A percentile compares a stretch with the other conserved stretches of the same genome.
These are phyloP conservation scores for Mixornis gularis DNA, from an alignment of 2,113 vertebrate species.

Conservation along the genomic window DNA sequence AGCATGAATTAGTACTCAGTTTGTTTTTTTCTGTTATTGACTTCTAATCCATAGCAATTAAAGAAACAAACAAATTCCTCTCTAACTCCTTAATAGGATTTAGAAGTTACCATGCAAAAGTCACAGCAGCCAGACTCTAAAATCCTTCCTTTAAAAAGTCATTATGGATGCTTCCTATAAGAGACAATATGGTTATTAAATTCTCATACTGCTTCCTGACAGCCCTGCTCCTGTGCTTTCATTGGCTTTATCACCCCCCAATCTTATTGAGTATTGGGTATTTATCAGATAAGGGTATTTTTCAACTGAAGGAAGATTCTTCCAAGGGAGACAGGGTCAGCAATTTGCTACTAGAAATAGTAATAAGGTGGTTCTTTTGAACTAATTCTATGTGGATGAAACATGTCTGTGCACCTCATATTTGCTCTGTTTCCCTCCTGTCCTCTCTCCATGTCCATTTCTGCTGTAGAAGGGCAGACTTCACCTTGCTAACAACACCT, in stretches of 20 bases:
- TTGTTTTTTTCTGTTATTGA: background rate
- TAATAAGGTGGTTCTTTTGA: background rate
- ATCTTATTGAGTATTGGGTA: background rate
- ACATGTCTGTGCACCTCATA: background rate
- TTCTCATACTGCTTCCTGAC: background rate
- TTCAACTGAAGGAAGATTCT: background rate
- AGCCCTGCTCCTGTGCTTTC: background rate
- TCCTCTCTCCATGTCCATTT: background rate
- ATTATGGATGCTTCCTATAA: background rate
- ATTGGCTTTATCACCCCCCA: background rate
- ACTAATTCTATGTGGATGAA: background rate
- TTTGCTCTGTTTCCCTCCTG: background rate
- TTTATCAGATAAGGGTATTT: background rate
- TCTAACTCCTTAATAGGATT: background rate
- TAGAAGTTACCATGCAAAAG: background rate
- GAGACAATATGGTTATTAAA: background rate
- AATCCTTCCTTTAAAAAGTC: background rate
- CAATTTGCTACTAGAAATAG: background rate
- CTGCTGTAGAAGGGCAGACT: background rate
- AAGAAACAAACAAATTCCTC: background rate
- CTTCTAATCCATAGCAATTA: constrained; percentile 24
- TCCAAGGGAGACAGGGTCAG: background rate
- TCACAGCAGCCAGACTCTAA: background rate
- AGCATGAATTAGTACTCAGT: background rate
- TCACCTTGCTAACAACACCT: background rate